Percentiles rank a stretch among this genome's conserved stretches.
phyloP scores from a whole-genome alignment of 2,888 invertebrate species.

The Megaustenia siamemsis region DNA sequence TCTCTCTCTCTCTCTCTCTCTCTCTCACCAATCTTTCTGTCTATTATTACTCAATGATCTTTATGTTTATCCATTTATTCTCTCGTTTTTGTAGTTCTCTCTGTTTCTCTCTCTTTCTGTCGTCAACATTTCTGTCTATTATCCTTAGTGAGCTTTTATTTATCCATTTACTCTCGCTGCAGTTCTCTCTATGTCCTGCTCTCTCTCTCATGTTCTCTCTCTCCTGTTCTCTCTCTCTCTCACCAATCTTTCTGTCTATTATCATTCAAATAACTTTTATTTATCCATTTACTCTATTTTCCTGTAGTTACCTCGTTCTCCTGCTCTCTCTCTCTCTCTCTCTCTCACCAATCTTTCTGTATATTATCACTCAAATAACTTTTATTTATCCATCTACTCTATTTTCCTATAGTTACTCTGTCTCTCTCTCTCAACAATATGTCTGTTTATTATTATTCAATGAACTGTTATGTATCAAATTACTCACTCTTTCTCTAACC shows the following conservation, averaged over 20 bases:
- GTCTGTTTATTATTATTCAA: not conserved
- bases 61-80: no score
- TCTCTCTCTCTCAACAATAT: not conserved
- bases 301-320: not conserved
- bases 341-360: not conserved
- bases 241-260: no score
- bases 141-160: not conserved
- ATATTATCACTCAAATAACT: no score
- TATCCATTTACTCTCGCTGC: no score
- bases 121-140: not conserved
- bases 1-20: not conserved
- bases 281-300: not conserved
- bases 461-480: not conserved
- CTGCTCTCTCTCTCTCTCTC: not conserved
- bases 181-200: not conserved
- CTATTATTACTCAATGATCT: no score
- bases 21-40: not conserved
- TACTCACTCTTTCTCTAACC: not conserved
- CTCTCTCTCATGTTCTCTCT: no score
- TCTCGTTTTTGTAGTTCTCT: not conserved
- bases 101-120: not conserved
- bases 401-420: not conserved
- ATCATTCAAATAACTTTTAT: not conserved
- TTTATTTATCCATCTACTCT: not conserved
- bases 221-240: slow-evolving; percentile 4